A percentile compares a stretch with the other conserved stretches of the same genome.
phyloP scores from a whole-genome alignment of 1,140 invertebrate species.

The Drosophila burlai region DNA sequence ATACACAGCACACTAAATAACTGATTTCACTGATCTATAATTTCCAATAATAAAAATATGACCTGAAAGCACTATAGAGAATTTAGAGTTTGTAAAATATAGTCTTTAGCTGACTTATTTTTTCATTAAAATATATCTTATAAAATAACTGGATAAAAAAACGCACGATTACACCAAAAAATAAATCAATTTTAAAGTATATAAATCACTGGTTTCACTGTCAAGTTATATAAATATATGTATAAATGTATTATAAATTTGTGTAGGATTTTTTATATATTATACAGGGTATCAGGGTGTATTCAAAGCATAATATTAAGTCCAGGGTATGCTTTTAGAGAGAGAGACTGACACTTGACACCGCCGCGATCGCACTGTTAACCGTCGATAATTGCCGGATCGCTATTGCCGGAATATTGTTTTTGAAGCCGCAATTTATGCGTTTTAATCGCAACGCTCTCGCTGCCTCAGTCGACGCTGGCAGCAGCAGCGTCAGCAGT shows the following conservation, averaged over 20 bases:
- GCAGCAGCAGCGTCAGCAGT: constrained; percentile 4
- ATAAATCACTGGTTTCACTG: not conserved
- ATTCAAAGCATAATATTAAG: not conserved
- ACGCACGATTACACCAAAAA: not conserved
- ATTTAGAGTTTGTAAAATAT: not conserved
- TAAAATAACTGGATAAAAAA: not conserved
- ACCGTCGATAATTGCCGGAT: constrained; percentile 67
- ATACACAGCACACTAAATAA: no score
- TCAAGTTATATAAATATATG: not conserved
- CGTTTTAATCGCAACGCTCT: constrained; percentile 60
- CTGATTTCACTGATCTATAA: no score
- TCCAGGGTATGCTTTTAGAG: not conserved
- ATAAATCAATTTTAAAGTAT: not conserved
- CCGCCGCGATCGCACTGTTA: constrained; percentile 37
- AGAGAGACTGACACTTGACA: constrained; percentile 18
- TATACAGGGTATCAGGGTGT: not conserved
- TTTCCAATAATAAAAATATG: no score
- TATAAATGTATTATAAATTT: not conserved
- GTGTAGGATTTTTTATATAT: no score
- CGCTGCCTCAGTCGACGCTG: constrained; percentile 21
- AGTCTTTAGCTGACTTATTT: not conserved
- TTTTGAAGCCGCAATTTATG: constrained; percentile 63
- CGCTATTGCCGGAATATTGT: constrained; percentile 60
- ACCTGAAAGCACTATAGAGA: not conserved
- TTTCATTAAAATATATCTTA: not conserved